Conservation (phyloP, 2,888 invertebrate species). For the Eueremaeus valkanovi region DNA sequence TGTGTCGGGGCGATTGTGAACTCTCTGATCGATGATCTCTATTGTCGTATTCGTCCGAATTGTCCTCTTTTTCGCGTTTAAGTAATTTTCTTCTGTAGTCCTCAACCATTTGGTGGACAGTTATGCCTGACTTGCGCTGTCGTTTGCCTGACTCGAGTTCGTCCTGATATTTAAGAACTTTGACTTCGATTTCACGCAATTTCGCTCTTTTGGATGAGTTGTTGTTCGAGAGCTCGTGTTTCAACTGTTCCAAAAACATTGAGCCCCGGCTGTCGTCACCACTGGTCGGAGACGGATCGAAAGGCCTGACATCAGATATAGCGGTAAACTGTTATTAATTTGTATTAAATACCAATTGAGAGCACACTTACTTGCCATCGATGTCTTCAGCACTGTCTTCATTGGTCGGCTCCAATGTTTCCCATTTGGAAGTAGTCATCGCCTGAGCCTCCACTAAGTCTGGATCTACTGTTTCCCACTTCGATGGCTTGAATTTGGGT, state of each 20-base stretch:
- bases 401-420: constrained; percentile 63
- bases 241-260: constrained; percentile 39
- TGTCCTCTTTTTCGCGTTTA: constrained; percentile 62
- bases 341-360: not conserved
- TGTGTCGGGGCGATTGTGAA: not conserved
- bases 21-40: not conserved
- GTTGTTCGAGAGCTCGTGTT: constrained; percentile 39
- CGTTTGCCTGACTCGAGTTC: constrained; percentile 83
- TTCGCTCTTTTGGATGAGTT: constrained; percentile 49
- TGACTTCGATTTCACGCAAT: constrained; percentile 81
- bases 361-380: constrained; percentile 57
- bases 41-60: not conserved
- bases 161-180: constrained; percentile 91
- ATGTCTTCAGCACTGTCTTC: constrained; percentile 55
- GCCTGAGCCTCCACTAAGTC: constrained; percentile 69
- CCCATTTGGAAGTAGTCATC: constrained; percentile 84
- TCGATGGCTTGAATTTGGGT: constrained; percentile 69
- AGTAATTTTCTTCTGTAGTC: constrained; percentile 84
- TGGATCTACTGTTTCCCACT: constrained; percentile 95
- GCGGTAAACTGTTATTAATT: too few relatives aligned
- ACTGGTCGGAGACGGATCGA: constrained; percentile 22
- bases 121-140: constrained; percentile 67
- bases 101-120: constrained; percentile 75
- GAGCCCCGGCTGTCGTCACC: constrained; percentile 22
- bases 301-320: constrained; percentile 16